Evolutionary conservation across 2,888 invertebrate species (phyloP).

Genomic region (Hipparchia sbordonii): DNA sequence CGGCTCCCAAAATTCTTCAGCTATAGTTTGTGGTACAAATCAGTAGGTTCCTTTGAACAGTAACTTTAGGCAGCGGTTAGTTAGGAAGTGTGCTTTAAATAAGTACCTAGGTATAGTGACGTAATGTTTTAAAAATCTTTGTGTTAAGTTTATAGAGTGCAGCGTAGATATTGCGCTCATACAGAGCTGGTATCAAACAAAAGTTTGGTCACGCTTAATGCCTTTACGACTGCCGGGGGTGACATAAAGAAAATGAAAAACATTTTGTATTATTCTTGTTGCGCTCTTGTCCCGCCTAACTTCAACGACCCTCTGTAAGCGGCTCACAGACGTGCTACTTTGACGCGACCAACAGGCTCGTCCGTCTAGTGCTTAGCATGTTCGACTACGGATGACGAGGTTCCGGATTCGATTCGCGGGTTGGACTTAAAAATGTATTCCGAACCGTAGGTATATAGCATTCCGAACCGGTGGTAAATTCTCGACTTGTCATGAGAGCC

Average conservation of each 20-base stretch:
- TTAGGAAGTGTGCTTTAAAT: background rate
- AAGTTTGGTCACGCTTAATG: slow-evolving; percentile 94
- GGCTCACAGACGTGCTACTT: slow-evolving; percentile 51
- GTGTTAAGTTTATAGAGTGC: slow-evolving; percentile 40
- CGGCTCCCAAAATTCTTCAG: background rate
- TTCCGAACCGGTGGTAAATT: too few relatives aligned
- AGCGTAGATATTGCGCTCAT: slow-evolving; percentile 61
- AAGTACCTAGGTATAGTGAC: background rate
- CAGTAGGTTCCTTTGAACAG: too few relatives aligned
- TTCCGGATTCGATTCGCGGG: too few relatives aligned
- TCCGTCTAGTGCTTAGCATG: too few relatives aligned
- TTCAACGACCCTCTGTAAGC: slow-evolving; percentile 72
- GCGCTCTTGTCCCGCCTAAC: slow-evolving; percentile 78
- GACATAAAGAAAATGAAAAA: slow-evolving; percentile 95
- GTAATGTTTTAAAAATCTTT: slow-evolving; percentile 33
- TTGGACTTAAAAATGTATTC: too few relatives aligned
- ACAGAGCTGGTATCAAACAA: slow-evolving; percentile 81
- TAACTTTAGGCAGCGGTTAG: too few relatives aligned
- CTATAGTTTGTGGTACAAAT: too few relatives aligned
- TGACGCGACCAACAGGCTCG: background rate
- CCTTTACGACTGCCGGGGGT: slow-evolving; percentile 93
- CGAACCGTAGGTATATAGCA: too few relatives aligned
- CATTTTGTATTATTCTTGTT: slow-evolving; percentile 86
- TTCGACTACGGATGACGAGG: too few relatives aligned
- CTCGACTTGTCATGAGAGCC: too few relatives aligned